Base-by-base conservation (phyloP, 37 sponge, comb jelly and placozoan species). In the Geodia barretti region DNA sequence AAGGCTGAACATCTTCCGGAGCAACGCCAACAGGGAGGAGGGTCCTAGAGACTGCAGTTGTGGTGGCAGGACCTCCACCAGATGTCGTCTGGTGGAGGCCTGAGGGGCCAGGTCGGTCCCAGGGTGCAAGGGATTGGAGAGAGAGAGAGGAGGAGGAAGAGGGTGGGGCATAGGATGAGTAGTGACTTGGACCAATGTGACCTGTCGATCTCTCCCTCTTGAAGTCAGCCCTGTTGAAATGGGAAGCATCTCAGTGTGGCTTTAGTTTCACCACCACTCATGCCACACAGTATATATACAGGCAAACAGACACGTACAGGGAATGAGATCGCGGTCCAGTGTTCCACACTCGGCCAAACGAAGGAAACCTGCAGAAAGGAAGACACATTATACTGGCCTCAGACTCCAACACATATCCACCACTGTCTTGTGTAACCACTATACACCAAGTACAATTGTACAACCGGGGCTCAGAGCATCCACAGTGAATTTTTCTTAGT, bases 271-370 rank as follows among this genome's bases (percentile, higher is more conserved):
- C n/a, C n/a, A n/a, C n/a, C n/a, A n/a, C n/a, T n/a, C n/a, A n/a
- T n/a, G n/a, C n/a, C n/a, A n/a, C n/a, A n/a, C n/a, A n/a, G n/a
- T 14, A 47, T 47, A 14, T 17, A 47, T 14, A 47, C 54, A 47
- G 54, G 14, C 54, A 47, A 17, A 47, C 11, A 47, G 11, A 47
- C 54, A 47, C 86, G 73, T 37, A 92, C 93, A 76, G 82, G 23
- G 94, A 86, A 14, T 90, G 80, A 0, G 77, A 82, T 58, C 94
- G 65, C 26, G 94, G 80, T 65, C 94, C 94, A 77, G 33, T 14
- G 38, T 90, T 93, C 94, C 94, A 93, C 17, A 93, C 94, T 7
- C 88, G 47, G 1, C 94, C 94, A 83, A 90, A 93, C 0, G 77
- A 72, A 24, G 94, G 94, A 31, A 93, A 58, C 94, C 94, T 91